Evolutionary conservation across 2,888 invertebrate genomes (phyloP).

Genomic region (Leptogaster cylindrica): DNA sequence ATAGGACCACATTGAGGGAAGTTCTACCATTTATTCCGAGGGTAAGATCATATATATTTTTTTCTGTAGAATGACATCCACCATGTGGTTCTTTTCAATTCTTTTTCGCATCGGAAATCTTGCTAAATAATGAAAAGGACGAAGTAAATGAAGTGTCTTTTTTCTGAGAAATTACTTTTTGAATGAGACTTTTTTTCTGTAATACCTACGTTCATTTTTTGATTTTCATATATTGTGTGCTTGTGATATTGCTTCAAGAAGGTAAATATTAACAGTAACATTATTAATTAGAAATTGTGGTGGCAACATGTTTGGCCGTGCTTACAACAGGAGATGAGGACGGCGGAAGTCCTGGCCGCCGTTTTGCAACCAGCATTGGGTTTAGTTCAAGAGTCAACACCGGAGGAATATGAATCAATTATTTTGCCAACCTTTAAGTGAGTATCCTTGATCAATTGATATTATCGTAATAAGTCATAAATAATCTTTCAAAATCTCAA

Average conservation of each 20-base stretch:
- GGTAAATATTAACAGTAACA: no score
- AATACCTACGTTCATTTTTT: neutral
- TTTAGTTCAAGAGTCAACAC: constrained; percentile 78
- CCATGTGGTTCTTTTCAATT: constrained; percentile 1
- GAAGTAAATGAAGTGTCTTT: neutral
- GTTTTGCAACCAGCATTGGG: constrained; percentile 84
- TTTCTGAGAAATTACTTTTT: constrained; percentile 4
- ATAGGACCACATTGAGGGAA: constrained; percentile 84
- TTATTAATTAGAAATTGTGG: constrained; percentile 88
- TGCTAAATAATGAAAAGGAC: constrained; percentile 2
- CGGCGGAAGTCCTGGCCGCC: constrained; percentile 84
- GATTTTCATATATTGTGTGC: neutral
- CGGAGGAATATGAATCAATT: constrained; percentile 79
- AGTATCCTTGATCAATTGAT: no score
- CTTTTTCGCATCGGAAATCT: neutral
- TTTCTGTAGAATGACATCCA: constrained; percentile 9
- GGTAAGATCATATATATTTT: constrained; percentile 66
- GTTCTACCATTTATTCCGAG: constrained; percentile 86
- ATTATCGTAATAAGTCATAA: no score
- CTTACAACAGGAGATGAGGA: constrained; percentile 82
- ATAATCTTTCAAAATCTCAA: no score
- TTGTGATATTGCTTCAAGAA: neutral
- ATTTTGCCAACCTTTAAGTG: constrained; percentile 87
- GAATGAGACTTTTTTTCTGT: no score
- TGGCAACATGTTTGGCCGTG: constrained; percentile 94